These are phyloP conservation scores for Cheilosia pagana DNA, from an alignment of 2,888 invertebrate genomes.

Conservation along the genomic window DNA sequence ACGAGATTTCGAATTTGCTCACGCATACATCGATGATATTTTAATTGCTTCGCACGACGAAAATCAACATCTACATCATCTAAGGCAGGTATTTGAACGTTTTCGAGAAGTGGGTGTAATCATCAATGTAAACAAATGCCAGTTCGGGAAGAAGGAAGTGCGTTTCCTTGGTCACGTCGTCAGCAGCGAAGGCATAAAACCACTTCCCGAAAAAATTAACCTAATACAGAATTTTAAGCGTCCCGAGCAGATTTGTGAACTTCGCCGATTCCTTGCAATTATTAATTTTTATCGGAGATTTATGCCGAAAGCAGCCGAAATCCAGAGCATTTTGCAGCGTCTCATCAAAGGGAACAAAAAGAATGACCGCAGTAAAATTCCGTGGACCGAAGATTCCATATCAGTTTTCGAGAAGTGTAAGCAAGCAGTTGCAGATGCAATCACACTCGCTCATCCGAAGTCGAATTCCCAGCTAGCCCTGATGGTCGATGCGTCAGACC, in stretches of 20 bases:
- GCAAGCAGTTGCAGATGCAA: constrained; percentile 8
- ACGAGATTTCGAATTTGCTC: constrained; percentile 73
- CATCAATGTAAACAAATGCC: constrained; percentile 6
- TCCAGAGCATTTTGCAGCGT: not conserved
- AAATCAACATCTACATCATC: not conserved
- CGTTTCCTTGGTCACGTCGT: constrained; percentile 69
- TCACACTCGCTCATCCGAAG: constrained; percentile 79
- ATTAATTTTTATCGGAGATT: constrained; percentile 59
- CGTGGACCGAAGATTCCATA: constrained; percentile 52
- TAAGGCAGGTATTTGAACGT: not conserved
- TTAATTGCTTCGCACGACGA: constrained; percentile 4
- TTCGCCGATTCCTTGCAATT: constrained; percentile 74
- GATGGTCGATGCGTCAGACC: constrained; percentile 78
- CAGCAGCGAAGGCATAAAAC: constrained; percentile 38
- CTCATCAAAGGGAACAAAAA: constrained; percentile 29
- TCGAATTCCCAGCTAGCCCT: constrained; percentile 76
- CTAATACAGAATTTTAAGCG: constrained; percentile 57
- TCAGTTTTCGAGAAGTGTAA: constrained; percentile 7
- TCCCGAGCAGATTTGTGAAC: constrained; percentile 60
- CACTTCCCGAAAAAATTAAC: constrained; percentile 63
- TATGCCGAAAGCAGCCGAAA: constrained; percentile 13
- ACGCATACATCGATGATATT: constrained; percentile 77
- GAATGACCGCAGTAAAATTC: constrained; percentile 18
- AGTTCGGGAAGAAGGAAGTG: constrained; percentile 32
- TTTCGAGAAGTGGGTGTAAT: not conserved